Base-by-base conservation (phyloP, 2,888 invertebrate genomes). In the Scaptomyza flava region DNA sequence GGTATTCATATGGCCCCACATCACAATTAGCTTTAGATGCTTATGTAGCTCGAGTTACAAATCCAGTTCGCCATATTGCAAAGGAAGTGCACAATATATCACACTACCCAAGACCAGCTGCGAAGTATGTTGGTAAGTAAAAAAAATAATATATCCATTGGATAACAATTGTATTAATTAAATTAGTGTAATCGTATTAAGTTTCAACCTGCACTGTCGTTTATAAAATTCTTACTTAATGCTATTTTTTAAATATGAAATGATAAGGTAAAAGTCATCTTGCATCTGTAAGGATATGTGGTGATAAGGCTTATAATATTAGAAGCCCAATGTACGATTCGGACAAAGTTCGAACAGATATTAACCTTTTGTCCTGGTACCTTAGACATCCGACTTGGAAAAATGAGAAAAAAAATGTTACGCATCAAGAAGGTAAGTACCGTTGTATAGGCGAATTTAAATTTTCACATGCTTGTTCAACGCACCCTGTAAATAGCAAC, bases 331-430 rank as follows among this genome's bases (percentile, higher is more conserved):
- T 95, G 77, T 93, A 93, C 87, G 92, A 93, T 75, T 94, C 94
- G 91, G 95, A 96, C 89, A 96, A 96, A 92, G 94, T 97, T 92
- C 95, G 95, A 92, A 96, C 94, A 92, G 97, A 97, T 93, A 96
- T 97, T 92, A 96, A 96, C 91, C 95, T 96, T 89, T 94, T 97
- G 91, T 97, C 97, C 91, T 96, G 95, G 94, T 97, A 97, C 94
- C 95, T 95, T 93, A 96, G 95, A 93, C 95, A 96, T 92, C 94
- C 95, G 85, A 94, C 94, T 85, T 95, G 95, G 68, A 88, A 87
- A 64, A 81, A 58, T 76, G 84, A 85, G 63, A 88, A 83, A 68
- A 57, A 62, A 43, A 73, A 79, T 68, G 72, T 69, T 63, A 60
- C 79, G 76, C 75, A 71, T 52, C 78, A 81, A 59, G 79, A 87